Evolutionary conservation across 1,140 invertebrate species (phyloP).

Genomic region (Pogonognathellus flavescens): DNA sequence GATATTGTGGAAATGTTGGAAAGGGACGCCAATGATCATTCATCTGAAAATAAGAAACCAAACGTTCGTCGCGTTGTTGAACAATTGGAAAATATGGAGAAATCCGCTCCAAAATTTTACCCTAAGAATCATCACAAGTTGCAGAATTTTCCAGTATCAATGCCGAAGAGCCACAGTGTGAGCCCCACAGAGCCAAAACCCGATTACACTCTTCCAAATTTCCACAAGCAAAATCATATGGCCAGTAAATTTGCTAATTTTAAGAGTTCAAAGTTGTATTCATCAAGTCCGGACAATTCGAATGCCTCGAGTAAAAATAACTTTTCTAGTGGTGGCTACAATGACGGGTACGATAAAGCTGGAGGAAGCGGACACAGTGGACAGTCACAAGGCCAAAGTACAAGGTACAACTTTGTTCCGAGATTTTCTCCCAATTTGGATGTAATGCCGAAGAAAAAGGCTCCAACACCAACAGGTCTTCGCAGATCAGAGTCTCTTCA

Average conservation of each 20-base stretch:
- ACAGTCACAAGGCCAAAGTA: constrained; percentile 36
- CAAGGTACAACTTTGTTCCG: constrained; percentile 46
- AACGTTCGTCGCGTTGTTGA: constrained; percentile 62
- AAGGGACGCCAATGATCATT: constrained; percentile 25
- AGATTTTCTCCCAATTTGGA: constrained; percentile 63
- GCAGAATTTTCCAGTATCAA: constrained; percentile 35
- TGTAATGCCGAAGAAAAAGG: constrained; percentile 46
- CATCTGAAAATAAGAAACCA: constrained; percentile 29
- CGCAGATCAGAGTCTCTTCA: constrained; percentile 63
- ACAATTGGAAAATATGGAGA: constrained; percentile 61
- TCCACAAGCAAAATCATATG: constrained; percentile 65
- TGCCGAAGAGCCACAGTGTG: constrained; percentile 9
- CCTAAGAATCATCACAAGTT: constrained; percentile 50
- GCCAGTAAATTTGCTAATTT: constrained; percentile 67
- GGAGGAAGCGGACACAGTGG: constrained; percentile 2
- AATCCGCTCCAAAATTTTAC: constrained; percentile 51
- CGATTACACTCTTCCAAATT: constrained; percentile 63
- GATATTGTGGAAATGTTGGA: constrained; percentile 58
- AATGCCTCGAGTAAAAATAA: constrained; percentile 41
- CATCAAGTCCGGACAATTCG: constrained; percentile 62
- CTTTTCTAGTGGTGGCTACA: constrained; percentile 51
- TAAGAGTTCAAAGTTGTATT: constrained; percentile 64
- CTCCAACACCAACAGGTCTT: constrained; percentile 33
- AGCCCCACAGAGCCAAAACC: constrained; percentile 57
- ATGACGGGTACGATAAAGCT: constrained; percentile 54